phyloP scores from a whole-genome alignment of 2,113 vertebrate genomes.

The Hippocampus abdominalis region DNA sequence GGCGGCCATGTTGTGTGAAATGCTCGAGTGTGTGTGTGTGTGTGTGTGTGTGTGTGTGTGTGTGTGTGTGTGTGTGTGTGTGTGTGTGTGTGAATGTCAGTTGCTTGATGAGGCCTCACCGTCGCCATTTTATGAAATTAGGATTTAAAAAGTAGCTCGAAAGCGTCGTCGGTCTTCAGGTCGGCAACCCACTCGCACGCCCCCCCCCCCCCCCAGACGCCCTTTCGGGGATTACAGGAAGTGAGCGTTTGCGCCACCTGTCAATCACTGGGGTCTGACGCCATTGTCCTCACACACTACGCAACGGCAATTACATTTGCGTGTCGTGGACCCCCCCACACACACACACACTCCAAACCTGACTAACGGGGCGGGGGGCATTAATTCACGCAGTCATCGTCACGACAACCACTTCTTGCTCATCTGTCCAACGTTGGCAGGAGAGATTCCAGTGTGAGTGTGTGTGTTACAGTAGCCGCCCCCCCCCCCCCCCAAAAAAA shows the following conservation, averaged over 20 bases:
- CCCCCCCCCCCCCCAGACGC: not conserved
- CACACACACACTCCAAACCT: not conserved
- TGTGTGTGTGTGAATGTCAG: no score
- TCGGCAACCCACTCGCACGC: not conserved
- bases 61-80: no score
- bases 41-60: no score
- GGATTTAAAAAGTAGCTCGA: not conserved
- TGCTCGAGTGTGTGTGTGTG: not conserved
- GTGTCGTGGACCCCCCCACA: not conserved
- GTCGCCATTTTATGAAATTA: not conserved
- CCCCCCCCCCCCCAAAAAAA: not conserved
- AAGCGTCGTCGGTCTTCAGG: not conserved
- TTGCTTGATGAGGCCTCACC: not conserved
- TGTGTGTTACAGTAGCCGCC: not conserved
- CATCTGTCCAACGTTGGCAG: not conserved
- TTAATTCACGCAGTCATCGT: constrained; percentile 4
- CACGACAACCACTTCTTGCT: not conserved
- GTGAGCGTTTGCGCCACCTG: not conserved
- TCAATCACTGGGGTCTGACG: not conserved
- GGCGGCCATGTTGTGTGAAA: not conserved
- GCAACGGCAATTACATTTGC: not conserved
- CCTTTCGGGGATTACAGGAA: not conserved
- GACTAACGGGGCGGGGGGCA: not conserved
- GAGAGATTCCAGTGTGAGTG: not conserved
- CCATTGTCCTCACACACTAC: not conserved